Conservation (phyloP, 2,797 vertebrate genomes). For the Mus spretus region DNA sequence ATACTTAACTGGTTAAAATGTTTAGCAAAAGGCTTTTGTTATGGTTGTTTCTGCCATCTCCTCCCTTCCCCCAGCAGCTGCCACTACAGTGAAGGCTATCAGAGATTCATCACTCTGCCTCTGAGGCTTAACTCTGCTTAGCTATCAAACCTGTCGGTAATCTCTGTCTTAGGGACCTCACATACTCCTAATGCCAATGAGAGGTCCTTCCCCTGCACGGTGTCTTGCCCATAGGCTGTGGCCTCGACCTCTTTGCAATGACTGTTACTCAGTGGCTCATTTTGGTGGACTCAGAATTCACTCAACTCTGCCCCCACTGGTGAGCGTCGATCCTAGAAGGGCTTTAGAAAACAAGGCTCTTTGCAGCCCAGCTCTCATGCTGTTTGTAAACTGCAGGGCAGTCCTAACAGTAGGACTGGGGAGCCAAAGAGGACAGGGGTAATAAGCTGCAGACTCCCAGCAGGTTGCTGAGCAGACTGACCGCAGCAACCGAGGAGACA, state of each 20-base stretch:
- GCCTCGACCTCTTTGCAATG: not conserved
- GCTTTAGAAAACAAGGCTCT: not conserved
- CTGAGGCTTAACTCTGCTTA: not conserved
- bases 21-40: not conserved
- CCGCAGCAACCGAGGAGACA: not conserved
- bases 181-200: not conserved
- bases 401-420: not conserved
- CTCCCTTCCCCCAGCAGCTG: too few relatives aligned
- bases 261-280: not conserved
- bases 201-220: not conserved
- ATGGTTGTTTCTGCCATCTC: too few relatives aligned
- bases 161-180: not conserved
- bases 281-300: not conserved
- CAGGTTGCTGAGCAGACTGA: not conserved
- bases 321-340: not conserved
- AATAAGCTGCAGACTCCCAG: not conserved
- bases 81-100: not conserved
- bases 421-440: not conserved
- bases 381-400: too few relatives aligned
- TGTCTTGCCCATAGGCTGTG: not conserved
- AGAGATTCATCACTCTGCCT: too few relatives aligned
- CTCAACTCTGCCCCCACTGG: not conserved
- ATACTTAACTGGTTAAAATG: not conserved
- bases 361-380: not conserved
- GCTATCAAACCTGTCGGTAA: not conserved